Base-by-base conservation (phyloP, 1,140 invertebrate genomes). In the Papilio aristodemus region DNA sequence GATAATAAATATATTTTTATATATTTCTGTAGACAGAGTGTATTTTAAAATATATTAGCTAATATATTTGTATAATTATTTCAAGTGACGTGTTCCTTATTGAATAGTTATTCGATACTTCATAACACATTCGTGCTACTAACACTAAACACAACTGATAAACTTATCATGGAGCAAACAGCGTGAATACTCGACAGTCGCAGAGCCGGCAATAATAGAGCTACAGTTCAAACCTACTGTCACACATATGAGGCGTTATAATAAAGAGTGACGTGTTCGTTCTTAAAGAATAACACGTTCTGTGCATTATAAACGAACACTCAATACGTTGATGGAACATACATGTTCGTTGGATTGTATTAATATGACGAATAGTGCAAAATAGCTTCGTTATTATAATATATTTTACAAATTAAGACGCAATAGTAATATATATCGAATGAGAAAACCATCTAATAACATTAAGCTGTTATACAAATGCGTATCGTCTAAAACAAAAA, bases 131-230 rank as follows among this genome's bases (percentile, higher is more conserved):
- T 32, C 62, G 62, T 64, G 62, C 62, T 64, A 43, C 17, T 19
- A 64, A 64, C 38, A 46, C 62, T n/a, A 64, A 64, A 64, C 39
- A 64, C 22, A n/a, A 39, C 39, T 27, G 39, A 43, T 64, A 64
- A 64, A 41, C 39, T 41, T 43, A 64, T 64, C 39, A 27, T 41
- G 62, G 7, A 19, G 22, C 39, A 64, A 64, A 43, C 39, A 64
- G 13, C 39, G 22, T 32, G 13, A 43, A 41, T 43, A 43, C 19
- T 13, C 62, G 19, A 64, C 19, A 27, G 39, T 64, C 39, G 9
- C 8, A 43, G 14, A 9, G 46, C 19, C 19, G 1, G 8, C 19
- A 54, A 25, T 25, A 22, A 17, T 43, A 17, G 13, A 41, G 11
- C 39, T 43, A 54, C 46, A 11, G 46, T 54, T 17, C 10, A 54